Base-by-base conservation (phyloP, 2,797 vertebrate genomes). In the Schizopygopsis malacanthus region DNA sequence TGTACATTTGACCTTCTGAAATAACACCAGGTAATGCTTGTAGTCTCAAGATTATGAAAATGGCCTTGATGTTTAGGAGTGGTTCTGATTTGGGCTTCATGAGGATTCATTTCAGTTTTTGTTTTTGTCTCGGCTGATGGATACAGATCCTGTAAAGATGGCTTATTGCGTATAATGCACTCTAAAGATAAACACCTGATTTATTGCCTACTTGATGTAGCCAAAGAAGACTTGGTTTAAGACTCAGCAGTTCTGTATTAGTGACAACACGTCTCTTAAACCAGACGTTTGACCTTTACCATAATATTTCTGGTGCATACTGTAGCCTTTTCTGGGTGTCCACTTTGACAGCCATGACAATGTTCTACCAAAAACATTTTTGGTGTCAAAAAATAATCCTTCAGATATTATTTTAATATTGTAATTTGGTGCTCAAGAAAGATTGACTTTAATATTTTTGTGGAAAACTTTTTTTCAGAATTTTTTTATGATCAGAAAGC, bases 51-150 rank as follows among this genome's bases (percentile, higher is more conserved):
- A 52, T 39, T 12, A 37, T 22, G 45, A 81, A 37, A 54, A 81
- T 70, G 12, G 18, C 28, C 50, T 39, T 25, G 33, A 39, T 41
- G 47, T n/a, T 81, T 70, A 20, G 52, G 43, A 41, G 25, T 16
- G 20, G 63, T 41, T 80, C 20, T 4, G 43, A 50, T 33, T 33
- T 50, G 16, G 22, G n/a, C 69, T 71, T 82, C 50, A 10, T 56
- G 12, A 25, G 59, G n/a, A 72, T 43, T 59, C 10, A 45, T 82
- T 82, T 71, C 50, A 43, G 50, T 43, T 54, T 72, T 82, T 43
- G 15, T 22, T 45, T 82, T 59, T 33, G 12, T 56, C 50, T 71
- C 9, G 4, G 13, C 28, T n/a, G 33, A 59, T 77, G 25, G 61
- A 67, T 81, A 39, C 6, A 41, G 18, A 67, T 67, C 25, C 25